Evolutionary conservation across 37 sponge, comb jelly and placozoan genomes (phyloP).

Genomic region (Chondrilla cf. caribensis): DNA sequence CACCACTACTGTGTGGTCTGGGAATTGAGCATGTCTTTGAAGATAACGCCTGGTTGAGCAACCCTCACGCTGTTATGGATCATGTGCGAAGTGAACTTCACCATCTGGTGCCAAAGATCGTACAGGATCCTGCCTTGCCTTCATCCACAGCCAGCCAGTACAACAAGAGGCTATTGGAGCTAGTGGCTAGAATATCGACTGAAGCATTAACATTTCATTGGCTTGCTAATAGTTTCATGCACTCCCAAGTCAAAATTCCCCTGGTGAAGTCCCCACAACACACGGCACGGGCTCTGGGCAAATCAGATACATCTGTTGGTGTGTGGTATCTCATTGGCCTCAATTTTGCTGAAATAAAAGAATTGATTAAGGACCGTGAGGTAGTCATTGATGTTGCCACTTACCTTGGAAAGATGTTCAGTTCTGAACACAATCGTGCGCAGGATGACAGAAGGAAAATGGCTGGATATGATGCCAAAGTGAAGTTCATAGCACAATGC

Average conservation of each 20-base stretch:
- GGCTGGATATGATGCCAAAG: constrained; percentile 1
- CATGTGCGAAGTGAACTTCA: neutral
- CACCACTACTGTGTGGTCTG: too few relatives aligned
- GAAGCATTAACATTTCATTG: neutral
- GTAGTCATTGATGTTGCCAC: neutral
- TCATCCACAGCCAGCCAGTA: too few relatives aligned
- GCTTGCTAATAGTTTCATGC: constrained; percentile 64
- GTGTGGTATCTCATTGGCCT: constrained; percentile 23
- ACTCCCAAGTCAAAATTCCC: constrained; percentile 52
- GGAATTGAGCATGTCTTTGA: too few relatives aligned
- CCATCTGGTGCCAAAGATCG: neutral
- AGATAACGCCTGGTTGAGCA: neutral
- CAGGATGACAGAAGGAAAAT: too few relatives aligned
- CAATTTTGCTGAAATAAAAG: constrained; percentile 1
- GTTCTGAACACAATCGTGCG: neutral
- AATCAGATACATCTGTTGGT: neutral
- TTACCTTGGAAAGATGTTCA: neutral
- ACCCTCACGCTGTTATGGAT: neutral
- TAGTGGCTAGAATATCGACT: neutral
- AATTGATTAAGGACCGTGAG: neutral
- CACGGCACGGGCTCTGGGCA: constrained; percentile 32
- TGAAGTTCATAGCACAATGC: constrained; percentile 9
- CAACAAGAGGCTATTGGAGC: neutral
- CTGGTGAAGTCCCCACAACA: constrained; percentile 37
- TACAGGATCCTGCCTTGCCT: neutral